Percentiles rank a stretch among this genome's conserved stretches.
These are phyloP conservation scores for Onychomys torridus DNA, from an alignment of 2,797 vertebrate genomes.

Conservation along the genomic window DNA sequence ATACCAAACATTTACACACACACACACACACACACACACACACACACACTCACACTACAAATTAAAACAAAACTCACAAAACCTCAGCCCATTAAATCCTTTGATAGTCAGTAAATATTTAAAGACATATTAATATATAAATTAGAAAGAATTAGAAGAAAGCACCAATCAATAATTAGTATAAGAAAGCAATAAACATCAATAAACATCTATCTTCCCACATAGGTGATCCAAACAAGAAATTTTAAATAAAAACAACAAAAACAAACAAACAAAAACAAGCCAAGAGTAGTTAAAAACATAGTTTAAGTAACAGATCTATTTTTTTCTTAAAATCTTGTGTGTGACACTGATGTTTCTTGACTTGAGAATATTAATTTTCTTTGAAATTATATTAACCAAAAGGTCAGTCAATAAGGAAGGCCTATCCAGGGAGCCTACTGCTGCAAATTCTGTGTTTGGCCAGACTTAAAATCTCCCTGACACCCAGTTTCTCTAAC, in stretches of 20 bases:
- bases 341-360: neutral
- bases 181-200: neutral
- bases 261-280: neutral
- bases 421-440: neutral
- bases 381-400: slow-evolving; percentile 30
- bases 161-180: neutral
- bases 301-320: neutral
- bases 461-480: neutral
- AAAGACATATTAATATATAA: neutral
- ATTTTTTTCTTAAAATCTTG: neutral
- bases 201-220: neutral
- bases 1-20: neutral
- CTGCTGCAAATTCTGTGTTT: neutral
- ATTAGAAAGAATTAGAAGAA: neutral
- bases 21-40: neutral
- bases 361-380: slow-evolving; percentile 16
- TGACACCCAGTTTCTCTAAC: neutral
- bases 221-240: neutral
- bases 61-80: neutral
- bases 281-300: slow-evolving; percentile 16
- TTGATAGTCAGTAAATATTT: slow-evolving; percentile 25
- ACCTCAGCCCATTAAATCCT: neutral
- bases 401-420: slow-evolving; percentile 13
- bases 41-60: neutral
- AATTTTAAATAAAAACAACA: slow-evolving; percentile 6